Evolutionary conservation across 2,797 vertebrate species (phyloP).

Genomic region (Pristis pectinata): DNA sequence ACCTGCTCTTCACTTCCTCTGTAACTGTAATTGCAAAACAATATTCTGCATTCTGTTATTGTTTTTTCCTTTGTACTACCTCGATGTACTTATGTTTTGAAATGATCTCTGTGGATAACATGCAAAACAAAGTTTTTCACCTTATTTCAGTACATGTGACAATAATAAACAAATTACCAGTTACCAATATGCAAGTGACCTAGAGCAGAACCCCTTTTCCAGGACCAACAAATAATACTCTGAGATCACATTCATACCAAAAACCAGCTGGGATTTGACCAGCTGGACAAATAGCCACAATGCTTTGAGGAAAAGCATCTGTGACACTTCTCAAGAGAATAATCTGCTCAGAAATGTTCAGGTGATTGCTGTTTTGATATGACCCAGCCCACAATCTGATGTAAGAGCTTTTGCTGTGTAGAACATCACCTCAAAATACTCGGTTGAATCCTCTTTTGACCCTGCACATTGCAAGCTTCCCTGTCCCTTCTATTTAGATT

Average conservation of each 20-base stretch:
- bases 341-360: background rate
- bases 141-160: too few species aligned
- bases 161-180: too few species aligned
- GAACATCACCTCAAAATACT: background rate
- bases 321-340: background rate
- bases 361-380: background rate
- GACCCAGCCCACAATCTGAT: background rate
- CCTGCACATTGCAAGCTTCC: background rate
- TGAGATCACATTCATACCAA: background rate
- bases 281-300: background rate
- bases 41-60: too few species aligned
- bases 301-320: background rate
- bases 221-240: background rate
- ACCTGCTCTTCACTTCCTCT: too few species aligned
- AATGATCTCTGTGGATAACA: too few species aligned
- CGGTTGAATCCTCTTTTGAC: constrained; percentile 5
- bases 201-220: background rate
- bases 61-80: too few species aligned
- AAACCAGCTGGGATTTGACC: background rate
- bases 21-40: too few species aligned
- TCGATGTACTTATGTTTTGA: too few species aligned
- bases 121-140: too few species aligned
- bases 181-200: too few species aligned
- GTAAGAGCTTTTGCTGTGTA: background rate
- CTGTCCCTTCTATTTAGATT: constrained; percentile 40